Conservation (phyloP, 2,113 vertebrate species). For the Salvelinus alpinus region DNA sequence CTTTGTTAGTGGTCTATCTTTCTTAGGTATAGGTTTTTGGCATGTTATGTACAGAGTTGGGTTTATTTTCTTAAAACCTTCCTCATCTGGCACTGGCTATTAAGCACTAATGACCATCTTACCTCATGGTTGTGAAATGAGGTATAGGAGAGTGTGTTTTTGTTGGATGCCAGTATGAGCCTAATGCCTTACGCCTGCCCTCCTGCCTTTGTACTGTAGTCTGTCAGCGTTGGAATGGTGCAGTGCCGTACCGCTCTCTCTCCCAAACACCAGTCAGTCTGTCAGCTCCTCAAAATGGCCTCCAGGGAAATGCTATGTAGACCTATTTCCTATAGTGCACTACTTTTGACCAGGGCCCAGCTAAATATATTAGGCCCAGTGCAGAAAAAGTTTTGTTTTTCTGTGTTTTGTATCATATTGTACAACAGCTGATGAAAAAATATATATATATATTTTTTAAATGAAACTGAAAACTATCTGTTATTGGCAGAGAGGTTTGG, state of each 20-base stretch:
- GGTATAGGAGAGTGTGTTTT: not conserved
- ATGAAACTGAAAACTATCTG: too few relatives aligned
- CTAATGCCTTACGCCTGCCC: conserved; percentile 6
- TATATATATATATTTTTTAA: too few relatives aligned
- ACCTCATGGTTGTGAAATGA: conserved; percentile 11
- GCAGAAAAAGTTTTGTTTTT: not conserved
- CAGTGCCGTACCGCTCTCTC: not conserved
- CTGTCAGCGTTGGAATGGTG: conserved; percentile 4
- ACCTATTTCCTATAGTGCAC: not conserved
- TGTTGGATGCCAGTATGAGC: conserved; percentile 10
- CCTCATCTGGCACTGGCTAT: not conserved
- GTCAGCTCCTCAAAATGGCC: conserved; percentile 34
- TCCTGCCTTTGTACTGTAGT: not conserved
- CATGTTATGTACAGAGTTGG: not conserved
- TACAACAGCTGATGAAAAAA: too few relatives aligned
- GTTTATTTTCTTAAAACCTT: conserved; percentile 19
- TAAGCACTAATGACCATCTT: conserved; percentile 10
- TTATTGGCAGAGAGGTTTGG: too few relatives aligned
- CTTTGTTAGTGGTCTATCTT: not conserved
- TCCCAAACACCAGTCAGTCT: conserved; percentile 23
- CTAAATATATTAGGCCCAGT: too few relatives aligned
- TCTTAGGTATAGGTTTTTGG: not conserved
- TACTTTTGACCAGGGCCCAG: too few relatives aligned
- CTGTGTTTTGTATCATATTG: conserved; percentile 4
- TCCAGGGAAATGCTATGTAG: conserved; percentile 28